Evolutionary conservation across 2,797 vertebrate species (phyloP).

Genomic region (Enteromius argenteus): DNA sequence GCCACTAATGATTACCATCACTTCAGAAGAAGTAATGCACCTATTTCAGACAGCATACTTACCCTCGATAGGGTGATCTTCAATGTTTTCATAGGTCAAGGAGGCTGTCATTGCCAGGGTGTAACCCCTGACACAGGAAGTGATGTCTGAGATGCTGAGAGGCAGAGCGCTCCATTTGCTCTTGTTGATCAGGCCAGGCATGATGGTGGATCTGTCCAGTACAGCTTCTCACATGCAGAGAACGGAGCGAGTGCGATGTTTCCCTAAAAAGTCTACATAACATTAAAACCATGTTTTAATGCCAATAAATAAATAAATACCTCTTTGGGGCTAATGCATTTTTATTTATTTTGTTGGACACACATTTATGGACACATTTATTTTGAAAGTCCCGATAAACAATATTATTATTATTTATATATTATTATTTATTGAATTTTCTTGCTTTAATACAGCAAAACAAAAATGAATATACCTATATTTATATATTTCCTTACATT

Average conservation of each 20-base stretch:
- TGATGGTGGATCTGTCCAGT: constrained; percentile 66
- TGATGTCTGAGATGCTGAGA: constrained; percentile 88
- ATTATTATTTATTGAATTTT: not conserved
- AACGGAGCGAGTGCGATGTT: constrained; percentile 23
- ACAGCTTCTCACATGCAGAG: constrained; percentile 20
- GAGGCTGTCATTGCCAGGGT: constrained; percentile 92
- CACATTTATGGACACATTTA: not conserved
- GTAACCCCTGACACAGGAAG: constrained; percentile 92
- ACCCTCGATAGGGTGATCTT: constrained; percentile 91
- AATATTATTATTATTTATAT: not conserved
- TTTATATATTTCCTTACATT: not conserved
- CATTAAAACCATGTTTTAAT: not conserved
- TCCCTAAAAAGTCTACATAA: constrained; percentile 26
- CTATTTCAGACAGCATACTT: constrained; percentile 56
- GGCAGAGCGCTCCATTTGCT: constrained; percentile 81
- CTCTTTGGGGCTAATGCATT: not conserved
- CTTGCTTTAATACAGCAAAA: not conserved
- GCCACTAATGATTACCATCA: not conserved
- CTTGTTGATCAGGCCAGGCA: constrained; percentile 93
- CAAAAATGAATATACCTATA: not conserved
- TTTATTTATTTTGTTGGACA: not conserved
- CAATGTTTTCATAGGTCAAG: constrained; percentile 92
- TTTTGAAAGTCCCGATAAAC: not conserved
- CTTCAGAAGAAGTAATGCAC: not conserved
- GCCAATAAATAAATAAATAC: not conserved